Percentiles rank a stretch among this genome's conserved stretches.
Evolutionary conservation across 2,797 vertebrate species (phyloP).

Genomic region (Mormyrus proboscirostris): DNA sequence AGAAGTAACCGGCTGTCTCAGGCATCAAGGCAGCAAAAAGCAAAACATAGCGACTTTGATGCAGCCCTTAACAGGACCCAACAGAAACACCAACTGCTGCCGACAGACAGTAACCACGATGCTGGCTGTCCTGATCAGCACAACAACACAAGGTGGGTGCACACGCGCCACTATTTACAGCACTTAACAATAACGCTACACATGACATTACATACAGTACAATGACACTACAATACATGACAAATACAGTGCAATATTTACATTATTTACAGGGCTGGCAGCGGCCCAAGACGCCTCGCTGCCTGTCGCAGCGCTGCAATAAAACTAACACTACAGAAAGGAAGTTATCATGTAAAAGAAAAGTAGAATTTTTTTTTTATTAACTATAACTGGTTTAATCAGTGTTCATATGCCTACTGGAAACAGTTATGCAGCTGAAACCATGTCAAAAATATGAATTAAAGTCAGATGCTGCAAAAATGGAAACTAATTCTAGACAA

Average conservation of each 20-base stretch:
- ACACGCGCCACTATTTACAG: not conserved
- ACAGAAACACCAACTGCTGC: not conserved
- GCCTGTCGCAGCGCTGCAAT: not conserved
- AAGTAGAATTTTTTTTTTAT: not conserved
- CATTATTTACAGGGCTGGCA: not conserved
- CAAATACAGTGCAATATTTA: not conserved
- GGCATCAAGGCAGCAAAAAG: not conserved
- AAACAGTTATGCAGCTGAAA: not conserved
- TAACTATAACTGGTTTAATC: not conserved
- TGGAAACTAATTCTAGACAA: not conserved
- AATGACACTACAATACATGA: not conserved
- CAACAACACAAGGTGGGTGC: not conserved
- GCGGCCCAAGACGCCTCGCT: not conserved
- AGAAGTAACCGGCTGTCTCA: not conserved
- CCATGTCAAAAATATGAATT: not conserved
- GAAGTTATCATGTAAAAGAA: not conserved
- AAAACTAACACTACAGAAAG: not conserved
- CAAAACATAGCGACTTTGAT: not conserved
- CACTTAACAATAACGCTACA: not conserved
- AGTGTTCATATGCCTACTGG: not conserved
- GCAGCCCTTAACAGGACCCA: not conserved
- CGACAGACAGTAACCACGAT: not conserved
- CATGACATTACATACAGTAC: not conserved
- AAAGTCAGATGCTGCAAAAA: slow-evolving; percentile 7
- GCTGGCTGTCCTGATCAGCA: not conserved